Base-by-base conservation (phyloP, 2,113 vertebrate genomes). In the Cebidichthys violaceus region DNA sequence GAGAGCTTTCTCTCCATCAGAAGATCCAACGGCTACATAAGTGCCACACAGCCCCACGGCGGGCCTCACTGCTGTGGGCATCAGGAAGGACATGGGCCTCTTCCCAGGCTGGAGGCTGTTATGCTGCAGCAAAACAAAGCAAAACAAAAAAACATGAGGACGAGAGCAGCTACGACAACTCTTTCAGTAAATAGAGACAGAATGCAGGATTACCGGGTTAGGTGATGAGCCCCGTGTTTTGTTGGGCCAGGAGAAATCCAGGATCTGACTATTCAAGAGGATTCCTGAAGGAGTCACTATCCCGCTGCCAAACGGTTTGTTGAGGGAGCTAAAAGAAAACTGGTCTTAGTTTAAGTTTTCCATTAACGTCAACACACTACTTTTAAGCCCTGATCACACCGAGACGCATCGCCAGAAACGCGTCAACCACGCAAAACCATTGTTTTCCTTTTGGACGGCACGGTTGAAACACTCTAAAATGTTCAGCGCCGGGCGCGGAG, bases 231-330 rank as follows among this genome's bases (percentile, higher is more conserved):
- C 95, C 20, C 71, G 84, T 13, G 96, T 97, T 92, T 95, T 96
- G 84, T 99, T 99, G 27, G 96, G 95, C 97, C 97, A 99, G 59
- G 97, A 98, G 91, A 99, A 99, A 90, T 97, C 97, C 92, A 98
- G 90, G 90, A 99, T 98, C 92, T 99, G 97, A 87, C 98, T 99
- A 91, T 99, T 99, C 31, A 99, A 93, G 57, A 99, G 96, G 79
- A 99, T 95, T 81, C 98, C 98, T 1, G 98, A 98, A 15, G 96
- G 89, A 6, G 97, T 99, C 86, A 99, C 91, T 79, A 99, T 97
- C 65, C 97, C 93, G 50, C 98, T 99, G 79, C 98, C 98, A 86
- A 99, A 99, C 2, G 97, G 97, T 82, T 94, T 96, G 92, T 99
- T 99, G 79, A 99, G 87, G 37, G 98, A 99, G 94, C 98, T 99